Conservation (phyloP, 2,797 vertebrate species). For the Phrynocephalus guinanensis region DNA sequence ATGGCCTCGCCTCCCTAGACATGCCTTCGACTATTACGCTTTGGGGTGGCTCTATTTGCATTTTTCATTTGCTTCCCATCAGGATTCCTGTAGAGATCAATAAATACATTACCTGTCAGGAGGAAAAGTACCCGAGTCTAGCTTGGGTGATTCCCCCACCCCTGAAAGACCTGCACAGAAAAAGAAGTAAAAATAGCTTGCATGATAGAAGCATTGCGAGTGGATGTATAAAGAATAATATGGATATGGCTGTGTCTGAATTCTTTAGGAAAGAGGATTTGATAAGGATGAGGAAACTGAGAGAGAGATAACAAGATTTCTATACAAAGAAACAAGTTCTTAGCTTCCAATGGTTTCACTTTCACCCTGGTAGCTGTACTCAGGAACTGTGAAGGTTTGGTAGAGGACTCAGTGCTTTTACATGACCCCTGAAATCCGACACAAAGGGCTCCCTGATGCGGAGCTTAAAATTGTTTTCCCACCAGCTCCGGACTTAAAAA, state of each 20-base stretch:
- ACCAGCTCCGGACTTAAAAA: no score
- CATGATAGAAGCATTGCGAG: not conserved
- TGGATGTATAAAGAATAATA: not conserved
- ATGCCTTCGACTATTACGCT: not conserved
- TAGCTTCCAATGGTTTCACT: not conserved
- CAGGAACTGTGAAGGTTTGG: not conserved
- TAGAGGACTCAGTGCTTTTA: no score
- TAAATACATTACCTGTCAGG: not conserved
- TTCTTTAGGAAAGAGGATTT: constrained; percentile 25
- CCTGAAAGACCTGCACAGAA: not conserved
- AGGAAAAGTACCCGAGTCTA: accelerated
- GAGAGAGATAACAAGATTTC: constrained; percentile 16
- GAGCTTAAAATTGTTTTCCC: no score
- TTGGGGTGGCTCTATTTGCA: constrained; percentile 9
- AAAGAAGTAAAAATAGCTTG: accelerated
- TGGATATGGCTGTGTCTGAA: not conserved
- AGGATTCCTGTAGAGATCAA: constrained; percentile 24
- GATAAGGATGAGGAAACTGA: not conserved
- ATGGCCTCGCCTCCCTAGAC: not conserved
- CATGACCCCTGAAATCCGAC: no score
- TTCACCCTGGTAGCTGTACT: not conserved
- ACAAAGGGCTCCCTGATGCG: no score
- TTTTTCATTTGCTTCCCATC: constrained; percentile 47
- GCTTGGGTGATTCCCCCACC: not conserved
- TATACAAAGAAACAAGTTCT: not conserved